Conservation (phyloP, 2,888 invertebrate species). For the Odontocerum albicorne region DNA sequence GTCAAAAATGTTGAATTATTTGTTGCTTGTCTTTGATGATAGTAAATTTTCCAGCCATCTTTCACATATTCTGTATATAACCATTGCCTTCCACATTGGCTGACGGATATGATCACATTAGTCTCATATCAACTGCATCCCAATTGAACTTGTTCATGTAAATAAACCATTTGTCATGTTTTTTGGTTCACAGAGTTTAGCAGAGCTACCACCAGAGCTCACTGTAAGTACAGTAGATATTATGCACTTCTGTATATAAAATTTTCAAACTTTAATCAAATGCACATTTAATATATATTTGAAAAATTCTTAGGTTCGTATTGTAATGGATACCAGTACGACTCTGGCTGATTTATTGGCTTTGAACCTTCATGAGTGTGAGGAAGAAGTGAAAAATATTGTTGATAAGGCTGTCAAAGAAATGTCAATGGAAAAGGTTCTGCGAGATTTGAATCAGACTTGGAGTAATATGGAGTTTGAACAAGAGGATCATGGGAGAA, state of each 20-base stretch:
- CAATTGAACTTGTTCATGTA: constrained; percentile 36
- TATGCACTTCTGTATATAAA: neutral
- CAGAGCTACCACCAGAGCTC: constrained; percentile 76
- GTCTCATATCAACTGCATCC: too few relatives aligned
- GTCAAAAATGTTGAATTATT: too few relatives aligned
- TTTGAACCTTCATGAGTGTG: constrained; percentile 92
- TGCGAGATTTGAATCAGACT: constrained; percentile 85
- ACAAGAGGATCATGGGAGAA: constrained; percentile 84
- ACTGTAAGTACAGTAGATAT: constrained; percentile 65
- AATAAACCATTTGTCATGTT: constrained; percentile 42
- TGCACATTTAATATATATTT: neutral
- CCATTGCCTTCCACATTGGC: too few relatives aligned
- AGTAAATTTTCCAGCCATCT: too few relatives aligned
- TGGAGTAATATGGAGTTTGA: constrained; percentile 95
- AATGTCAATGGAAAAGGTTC: constrained; percentile 96
- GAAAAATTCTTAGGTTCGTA: constrained; percentile 69
- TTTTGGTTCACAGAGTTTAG: constrained; percentile 76
- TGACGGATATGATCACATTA: too few relatives aligned
- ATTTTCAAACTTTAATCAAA: neutral
- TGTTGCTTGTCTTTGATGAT: too few relatives aligned
- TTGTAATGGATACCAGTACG: constrained; percentile 91
- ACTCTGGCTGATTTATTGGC: constrained; percentile 90
- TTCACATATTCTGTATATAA: too few relatives aligned
- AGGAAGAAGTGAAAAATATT: constrained; percentile 96
- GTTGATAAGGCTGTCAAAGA: constrained; percentile 98